Conservation (phyloP, 92 coral and sea anemone genomes). For the Zoanthus gigantus region DNA sequence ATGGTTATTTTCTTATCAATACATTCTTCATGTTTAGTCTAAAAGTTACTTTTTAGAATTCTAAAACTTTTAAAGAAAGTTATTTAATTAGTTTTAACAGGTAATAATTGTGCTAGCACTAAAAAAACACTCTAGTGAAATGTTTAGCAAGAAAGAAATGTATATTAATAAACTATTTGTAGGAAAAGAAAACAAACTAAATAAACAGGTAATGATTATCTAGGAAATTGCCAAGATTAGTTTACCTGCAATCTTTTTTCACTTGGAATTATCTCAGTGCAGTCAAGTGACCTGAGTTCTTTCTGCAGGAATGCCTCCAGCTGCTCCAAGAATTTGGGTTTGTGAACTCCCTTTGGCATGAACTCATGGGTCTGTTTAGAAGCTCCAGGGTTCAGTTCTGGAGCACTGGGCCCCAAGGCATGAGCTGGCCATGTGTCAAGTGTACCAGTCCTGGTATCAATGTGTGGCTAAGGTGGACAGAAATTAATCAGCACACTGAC, state of each 20-base stretch:
- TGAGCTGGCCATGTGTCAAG: constrained; percentile 99
- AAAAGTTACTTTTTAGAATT: no score
- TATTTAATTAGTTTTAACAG: no score
- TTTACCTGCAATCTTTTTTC: constrained; percentile 93
- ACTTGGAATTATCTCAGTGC: constrained; percentile 93
- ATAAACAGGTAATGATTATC: neutral
- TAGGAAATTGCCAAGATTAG: neutral
- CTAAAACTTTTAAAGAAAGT: no score
- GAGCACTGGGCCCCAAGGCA: constrained; percentile 95
- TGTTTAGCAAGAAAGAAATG: no score
- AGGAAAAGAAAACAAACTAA: no score
- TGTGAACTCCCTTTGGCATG: constrained; percentile 97
- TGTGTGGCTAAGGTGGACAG: constrained; percentile 69
- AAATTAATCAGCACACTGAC: neutral
- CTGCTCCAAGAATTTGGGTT: constrained; percentile 96
- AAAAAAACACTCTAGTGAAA: no score
- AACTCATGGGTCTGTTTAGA: constrained; percentile 85
- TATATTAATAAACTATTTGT: no score
- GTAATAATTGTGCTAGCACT: no score
- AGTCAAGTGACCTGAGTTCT: constrained; percentile 90
- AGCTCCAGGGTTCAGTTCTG: constrained; percentile 83
- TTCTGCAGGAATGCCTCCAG: constrained; percentile 95
- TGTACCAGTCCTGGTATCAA: constrained; percentile 92
- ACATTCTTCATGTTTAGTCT: no score
- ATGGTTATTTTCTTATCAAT: no score